phyloP scores from a whole-genome alignment of 1,140 invertebrate species.

The Pachyrhynchus sulphureomaculatus region DNA sequence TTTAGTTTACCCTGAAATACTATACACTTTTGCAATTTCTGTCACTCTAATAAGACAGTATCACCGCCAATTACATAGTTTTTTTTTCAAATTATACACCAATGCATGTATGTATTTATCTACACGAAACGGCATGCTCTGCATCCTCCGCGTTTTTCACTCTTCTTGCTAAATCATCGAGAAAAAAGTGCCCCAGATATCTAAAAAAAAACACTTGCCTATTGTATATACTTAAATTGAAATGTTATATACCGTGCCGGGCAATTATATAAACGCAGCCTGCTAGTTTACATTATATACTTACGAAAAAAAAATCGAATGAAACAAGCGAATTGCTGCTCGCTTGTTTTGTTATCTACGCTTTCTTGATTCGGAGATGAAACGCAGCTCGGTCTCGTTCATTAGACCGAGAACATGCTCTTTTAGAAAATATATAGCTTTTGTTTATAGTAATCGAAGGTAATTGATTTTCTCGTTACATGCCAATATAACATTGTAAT shows the following conservation, averaged over 20 bases:
- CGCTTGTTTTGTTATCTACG: slow-evolving; percentile 17
- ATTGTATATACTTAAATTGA: no score
- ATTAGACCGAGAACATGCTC: slow-evolving; percentile 20
- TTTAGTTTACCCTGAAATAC: no score
- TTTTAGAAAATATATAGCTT: slow-evolving; percentile 20
- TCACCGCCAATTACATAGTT: no score
- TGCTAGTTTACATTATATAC: slow-evolving; percentile 6
- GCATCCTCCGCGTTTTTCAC: not conserved
- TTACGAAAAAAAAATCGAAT: slow-evolving; percentile 5
- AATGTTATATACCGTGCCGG: not conserved
- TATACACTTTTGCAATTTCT: no score
- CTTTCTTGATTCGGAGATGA: slow-evolving; percentile 28
- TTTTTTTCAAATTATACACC: no score
- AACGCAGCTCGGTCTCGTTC: slow-evolving; percentile 7
- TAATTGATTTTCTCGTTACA: slow-evolving; percentile 12
- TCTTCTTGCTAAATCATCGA: not conserved
- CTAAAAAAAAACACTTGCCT: no score
- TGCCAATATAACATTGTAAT: no score
- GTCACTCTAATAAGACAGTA: no score
- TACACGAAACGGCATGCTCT: no score
- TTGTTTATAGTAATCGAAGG: slow-evolving; percentile 10
- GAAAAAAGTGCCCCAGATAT: not conserved
- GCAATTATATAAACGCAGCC: slow-evolving; percentile 10
- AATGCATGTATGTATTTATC: no score
- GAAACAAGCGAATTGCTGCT: slow-evolving; percentile 9